Conservation (phyloP, 2,113 vertebrate species). For the Aix galericulata region DNA sequence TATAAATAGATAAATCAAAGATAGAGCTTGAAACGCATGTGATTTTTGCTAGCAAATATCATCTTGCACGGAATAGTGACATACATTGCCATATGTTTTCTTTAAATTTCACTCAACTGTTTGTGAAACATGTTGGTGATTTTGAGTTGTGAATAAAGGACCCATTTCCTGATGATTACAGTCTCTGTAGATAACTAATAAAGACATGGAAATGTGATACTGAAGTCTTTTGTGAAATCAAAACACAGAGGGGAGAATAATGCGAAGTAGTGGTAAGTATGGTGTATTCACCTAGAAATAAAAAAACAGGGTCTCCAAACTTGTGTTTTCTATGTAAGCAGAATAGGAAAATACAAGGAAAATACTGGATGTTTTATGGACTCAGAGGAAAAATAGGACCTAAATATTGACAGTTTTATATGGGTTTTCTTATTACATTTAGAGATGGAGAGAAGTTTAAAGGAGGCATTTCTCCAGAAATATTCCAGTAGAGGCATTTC, state of each 20-base stretch:
- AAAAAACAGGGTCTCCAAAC: neutral
- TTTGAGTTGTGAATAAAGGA: constrained; percentile 1
- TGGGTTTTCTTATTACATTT: neutral
- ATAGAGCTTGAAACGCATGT: neutral
- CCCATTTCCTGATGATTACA: neutral
- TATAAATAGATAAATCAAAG: neutral
- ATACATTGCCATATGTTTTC: neutral
- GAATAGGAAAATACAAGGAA: neutral
- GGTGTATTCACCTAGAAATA: neutral
- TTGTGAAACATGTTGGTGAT: neutral
- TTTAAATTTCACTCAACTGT: neutral
- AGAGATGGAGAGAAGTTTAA: neutral
- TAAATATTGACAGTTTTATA: neutral
- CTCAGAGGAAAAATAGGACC: neutral
- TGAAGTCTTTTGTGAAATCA: neutral
- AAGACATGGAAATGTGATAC: neutral
- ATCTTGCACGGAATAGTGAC: constrained; percentile 14
- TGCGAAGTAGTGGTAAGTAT: neutral
- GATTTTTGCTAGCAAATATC: constrained; percentile 7
- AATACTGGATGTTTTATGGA: neutral
- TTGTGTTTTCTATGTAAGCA: neutral
- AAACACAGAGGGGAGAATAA: neutral
- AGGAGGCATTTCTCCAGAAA: neutral
- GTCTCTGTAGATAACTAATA: neutral
- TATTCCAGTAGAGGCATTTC: neutral